Percentiles rank a stretch among this genome's conserved stretches.
These are phyloP conservation scores for Aleiodes sp. DNA, from an alignment of 1,140 invertebrate species.

Conservation along the genomic window DNA sequence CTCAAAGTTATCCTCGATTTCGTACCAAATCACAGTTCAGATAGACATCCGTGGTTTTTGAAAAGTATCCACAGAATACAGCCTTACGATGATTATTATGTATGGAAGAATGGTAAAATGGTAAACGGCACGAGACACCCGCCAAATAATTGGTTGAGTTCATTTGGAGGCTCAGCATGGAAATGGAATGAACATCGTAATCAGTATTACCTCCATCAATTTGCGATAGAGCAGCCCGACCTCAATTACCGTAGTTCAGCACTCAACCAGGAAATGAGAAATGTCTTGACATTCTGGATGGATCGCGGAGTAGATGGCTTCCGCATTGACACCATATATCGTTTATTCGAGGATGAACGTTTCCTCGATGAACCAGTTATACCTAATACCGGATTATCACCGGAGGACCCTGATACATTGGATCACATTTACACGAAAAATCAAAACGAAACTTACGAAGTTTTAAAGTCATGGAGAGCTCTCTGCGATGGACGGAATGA, in stretches of 20 bases:
- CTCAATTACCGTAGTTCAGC: slow-evolving; percentile 73
- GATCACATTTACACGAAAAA: slow-evolving; percentile 74
- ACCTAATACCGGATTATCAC: slow-evolving; percentile 58
- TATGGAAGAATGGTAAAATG: slow-evolving; percentile 72
- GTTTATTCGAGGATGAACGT: slow-evolving; percentile 67
- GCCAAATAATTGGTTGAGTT: slow-evolving; percentile 59
- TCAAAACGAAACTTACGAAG: slow-evolving; percentile 68
- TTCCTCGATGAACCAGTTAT: slow-evolving; percentile 69
- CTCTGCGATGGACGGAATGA: slow-evolving; percentile 66
- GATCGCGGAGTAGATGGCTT: slow-evolving; percentile 76
- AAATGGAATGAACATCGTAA: slow-evolving; percentile 62
- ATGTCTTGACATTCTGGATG: slow-evolving; percentile 71
- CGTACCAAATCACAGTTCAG: slow-evolving; percentile 82
- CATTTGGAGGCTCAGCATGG: slow-evolving; percentile 65
- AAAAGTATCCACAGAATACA: slow-evolving; percentile 68
- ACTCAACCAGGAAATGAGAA: slow-evolving; percentile 68
- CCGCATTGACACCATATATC: slow-evolving; percentile 71
- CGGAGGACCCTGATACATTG: slow-evolving; percentile 67
- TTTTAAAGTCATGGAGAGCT: slow-evolving; percentile 71
- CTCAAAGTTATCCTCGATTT: slow-evolving; percentile 77
- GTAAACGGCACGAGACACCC: slow-evolving; percentile 44
- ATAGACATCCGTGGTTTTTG: slow-evolving; percentile 76
- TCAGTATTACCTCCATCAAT: slow-evolving; percentile 71
- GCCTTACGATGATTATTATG: slow-evolving; percentile 75
- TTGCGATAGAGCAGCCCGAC: slow-evolving; percentile 71